Percentiles rank a stretch among this genome's conserved stretches.
Evolutionary conservation across 1,140 invertebrate genomes (phyloP).

Genomic region (Brachionus rotundiformis): DNA sequence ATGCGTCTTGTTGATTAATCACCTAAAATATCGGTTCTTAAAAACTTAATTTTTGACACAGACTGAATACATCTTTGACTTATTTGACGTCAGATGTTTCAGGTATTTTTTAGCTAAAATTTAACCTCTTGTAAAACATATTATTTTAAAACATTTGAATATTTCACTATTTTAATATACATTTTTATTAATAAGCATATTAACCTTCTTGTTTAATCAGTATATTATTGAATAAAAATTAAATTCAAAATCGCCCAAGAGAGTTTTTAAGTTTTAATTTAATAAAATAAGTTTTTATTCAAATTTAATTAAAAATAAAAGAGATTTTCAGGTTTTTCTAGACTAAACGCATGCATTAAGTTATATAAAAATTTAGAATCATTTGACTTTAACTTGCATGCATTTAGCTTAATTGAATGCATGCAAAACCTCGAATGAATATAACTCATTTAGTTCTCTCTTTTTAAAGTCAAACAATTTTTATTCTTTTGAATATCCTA

Average conservation of each 20-base stretch:
- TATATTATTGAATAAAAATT: no score
- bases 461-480: constrained; percentile 4
- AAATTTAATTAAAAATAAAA: background rate
- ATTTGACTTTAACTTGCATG: background rate
- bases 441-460: constrained; percentile 1
- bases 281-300: background rate
- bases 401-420: constrained; percentile 1
- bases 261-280: background rate
- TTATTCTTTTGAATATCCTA: background rate
- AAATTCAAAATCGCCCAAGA: background rate
- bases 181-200: no score
- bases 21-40: background rate
- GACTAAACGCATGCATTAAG: constrained; percentile 2
- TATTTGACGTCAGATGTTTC: constrained; percentile 4
- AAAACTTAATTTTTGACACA: background rate
- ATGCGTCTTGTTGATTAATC: background rate
- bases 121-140: background rate
- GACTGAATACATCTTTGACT: background rate
- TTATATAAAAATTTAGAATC: no score
- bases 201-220: no score
- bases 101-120: background rate
- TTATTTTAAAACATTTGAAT: no score
- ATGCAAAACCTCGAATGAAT: background rate
- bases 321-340: background rate
- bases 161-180: no score